Evolutionary conservation across 2,113 vertebrate genomes (phyloP), one percentile per base, ranked within the genome.

Genomic region (Elephas maximus): DNA sequence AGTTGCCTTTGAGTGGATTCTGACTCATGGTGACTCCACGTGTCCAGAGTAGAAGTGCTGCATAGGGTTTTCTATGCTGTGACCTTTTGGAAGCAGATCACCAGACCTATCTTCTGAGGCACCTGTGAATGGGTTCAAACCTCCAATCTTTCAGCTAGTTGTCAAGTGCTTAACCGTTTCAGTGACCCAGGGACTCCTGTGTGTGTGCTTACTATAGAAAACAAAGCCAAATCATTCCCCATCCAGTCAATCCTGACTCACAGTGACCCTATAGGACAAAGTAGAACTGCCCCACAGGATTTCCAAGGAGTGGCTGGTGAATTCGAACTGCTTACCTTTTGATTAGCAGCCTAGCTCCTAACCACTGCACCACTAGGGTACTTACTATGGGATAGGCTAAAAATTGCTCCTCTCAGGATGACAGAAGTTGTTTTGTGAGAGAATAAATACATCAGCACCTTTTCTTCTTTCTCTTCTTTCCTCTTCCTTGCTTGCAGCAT

Each of bases 371-470:
- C 48, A 48, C 48, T 48, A 48, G 48, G 10, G 48, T 48, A 48
- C n/a, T 86, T 44, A 78, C 20, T 62, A 18, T 80, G 37, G 4
- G 6, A 8, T 14, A 91, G 37, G 33, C 48, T 79, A 65, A 93
- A 82, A 82, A 65, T 69, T 20, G 62, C 37, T 44, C 37, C 76
- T 7, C 10, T 84, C 24, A 62, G 8, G 7, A 71, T 87, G 26
- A 71, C 20, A 37, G 57, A 82, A 76, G 23, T 76, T 76, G 41
- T 62, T 33, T 62, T 63, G 26, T 8, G 2, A 92, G 82, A 96
- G 94, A 98, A 98, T 97, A 98, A 98, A 97, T 14, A 57, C 81
- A 57, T 91, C 74, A 91, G 63, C 79, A 71, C 28, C 87, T 97
- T 73, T 71, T 23, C 3, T 11, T 33, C 33, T 80, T 82, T 81